phyloP scores from a whole-genome alignment of 2,888 invertebrate genomes.

The Stramonita haemastoma region DNA sequence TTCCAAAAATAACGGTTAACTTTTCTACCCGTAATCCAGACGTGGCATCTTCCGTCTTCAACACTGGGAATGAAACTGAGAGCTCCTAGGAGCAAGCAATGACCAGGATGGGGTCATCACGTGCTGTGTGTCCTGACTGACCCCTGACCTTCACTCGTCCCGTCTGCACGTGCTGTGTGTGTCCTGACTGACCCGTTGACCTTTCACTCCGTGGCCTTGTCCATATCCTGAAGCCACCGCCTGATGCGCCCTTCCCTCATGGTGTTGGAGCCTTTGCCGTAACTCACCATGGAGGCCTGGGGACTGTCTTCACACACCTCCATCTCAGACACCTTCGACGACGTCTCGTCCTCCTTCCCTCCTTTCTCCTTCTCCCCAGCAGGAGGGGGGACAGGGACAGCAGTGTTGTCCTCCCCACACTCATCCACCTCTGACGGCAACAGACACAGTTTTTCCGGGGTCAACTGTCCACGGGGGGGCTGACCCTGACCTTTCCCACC shows the following conservation, averaged over 20 bases:
- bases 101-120: no score
- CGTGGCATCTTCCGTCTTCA: background rate
- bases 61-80: background rate
- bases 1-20: background rate
- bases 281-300: conserved; percentile 46
- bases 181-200: background rate
- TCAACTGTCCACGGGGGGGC: conserved; percentile 11
- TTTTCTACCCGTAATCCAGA: conserved; percentile 5
- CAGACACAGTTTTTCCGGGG: conserved; percentile 42
- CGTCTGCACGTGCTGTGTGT: no score
- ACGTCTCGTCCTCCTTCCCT: background rate
- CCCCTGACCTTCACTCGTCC: no score
- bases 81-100: background rate
- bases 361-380: background rate
- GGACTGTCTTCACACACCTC: conserved; percentile 32
- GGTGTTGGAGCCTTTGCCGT: conserved; percentile 48
- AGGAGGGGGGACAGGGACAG: background rate
- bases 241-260: conserved; percentile 61
- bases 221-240: conserved; percentile 68
- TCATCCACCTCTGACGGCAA: conserved; percentile 42
- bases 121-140: no score
- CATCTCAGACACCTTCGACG: conserved; percentile 26
- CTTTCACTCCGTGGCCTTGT: conserved; percentile 39
- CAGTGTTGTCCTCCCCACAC: background rate
- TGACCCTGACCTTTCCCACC: background rate